Percentiles rank a stretch among this genome's conserved stretches.
Evolutionary conservation across 1,140 invertebrate species (phyloP).

Genomic region (Globodera rostochiensis): DNA sequence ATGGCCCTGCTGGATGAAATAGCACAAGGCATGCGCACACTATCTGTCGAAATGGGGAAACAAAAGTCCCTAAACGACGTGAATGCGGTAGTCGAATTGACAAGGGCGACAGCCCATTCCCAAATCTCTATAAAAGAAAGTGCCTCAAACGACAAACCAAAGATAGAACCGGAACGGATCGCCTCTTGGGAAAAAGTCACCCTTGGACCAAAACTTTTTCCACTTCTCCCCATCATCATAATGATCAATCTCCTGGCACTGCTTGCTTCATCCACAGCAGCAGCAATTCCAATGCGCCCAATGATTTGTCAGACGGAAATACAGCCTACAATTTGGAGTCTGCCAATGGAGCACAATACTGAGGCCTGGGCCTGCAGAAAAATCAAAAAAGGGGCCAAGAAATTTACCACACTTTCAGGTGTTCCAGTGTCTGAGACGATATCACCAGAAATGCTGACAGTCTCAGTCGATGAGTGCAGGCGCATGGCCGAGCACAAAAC

Average conservation of each 20-base stretch:
- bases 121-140: not conserved
- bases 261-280: not conserved
- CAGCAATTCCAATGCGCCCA: not conserved
- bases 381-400: slow-evolving; percentile 1
- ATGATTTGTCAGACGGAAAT: slow-evolving; percentile 7
- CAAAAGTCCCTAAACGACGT: not conserved
- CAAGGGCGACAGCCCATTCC: not conserved
- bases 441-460: not conserved
- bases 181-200: not conserved
- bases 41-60: not conserved
- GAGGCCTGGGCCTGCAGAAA: slow-evolving; percentile 1
- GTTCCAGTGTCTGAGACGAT: not conserved
- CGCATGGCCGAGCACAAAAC: slow-evolving; percentile 1
- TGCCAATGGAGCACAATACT: not conserved
- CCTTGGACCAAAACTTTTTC: not conserved
- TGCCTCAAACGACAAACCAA: not conserved
- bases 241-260: not conserved
- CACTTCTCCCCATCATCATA: not conserved
- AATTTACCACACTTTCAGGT: not conserved
- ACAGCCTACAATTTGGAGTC: not conserved
- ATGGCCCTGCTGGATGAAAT: not conserved
- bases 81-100: not conserved
- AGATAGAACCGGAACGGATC: not conserved
- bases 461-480: not conserved
- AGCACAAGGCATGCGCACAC: too few relatives aligned